Evolutionary conservation across 2,888 invertebrate genomes (phyloP).

Genomic region (Sipha maydis): DNA sequence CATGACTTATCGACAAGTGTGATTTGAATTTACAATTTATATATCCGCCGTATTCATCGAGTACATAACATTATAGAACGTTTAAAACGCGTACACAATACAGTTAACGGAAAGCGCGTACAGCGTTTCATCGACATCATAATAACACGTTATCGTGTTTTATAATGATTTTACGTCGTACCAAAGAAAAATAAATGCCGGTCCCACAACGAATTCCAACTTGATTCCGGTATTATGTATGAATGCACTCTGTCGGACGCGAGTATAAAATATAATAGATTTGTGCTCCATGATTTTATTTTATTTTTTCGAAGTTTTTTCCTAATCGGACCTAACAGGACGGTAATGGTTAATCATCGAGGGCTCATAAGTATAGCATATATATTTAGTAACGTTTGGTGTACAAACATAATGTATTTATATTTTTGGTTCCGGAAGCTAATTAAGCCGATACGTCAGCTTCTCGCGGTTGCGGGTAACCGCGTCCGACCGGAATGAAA

Average conservation of each 20-base stretch:
- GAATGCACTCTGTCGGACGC: not conserved
- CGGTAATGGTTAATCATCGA: not conserved
- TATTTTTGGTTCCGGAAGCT: slow-evolving; percentile 41
- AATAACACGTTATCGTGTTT: too few species aligned
- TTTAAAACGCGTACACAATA: not conserved
- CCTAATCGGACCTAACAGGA: not conserved
- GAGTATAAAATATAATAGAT: not conserved
- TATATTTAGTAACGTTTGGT: too few species aligned
- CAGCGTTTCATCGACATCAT: too few species aligned
- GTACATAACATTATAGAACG: too few species aligned
- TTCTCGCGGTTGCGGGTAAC: not conserved
- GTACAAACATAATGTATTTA: not conserved
- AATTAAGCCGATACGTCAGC: slow-evolving; percentile 30
- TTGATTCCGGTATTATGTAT: too few species aligned
- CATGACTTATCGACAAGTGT: not conserved
- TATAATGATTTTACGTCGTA: too few species aligned
- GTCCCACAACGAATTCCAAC: too few species aligned
- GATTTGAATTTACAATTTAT: not conserved
- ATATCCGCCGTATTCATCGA: not conserved
- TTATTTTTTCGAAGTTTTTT: not conserved
- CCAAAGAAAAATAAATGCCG: too few species aligned
- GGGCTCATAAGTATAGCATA: not conserved
- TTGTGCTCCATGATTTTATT: not conserved
- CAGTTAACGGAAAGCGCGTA: too few species aligned
- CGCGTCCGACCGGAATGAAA: not conserved